Evolutionary conservation across 2,888 invertebrate genomes (phyloP), one percentile per base, ranked within the genome.

Genomic region (Pandemis heparana): DNA sequence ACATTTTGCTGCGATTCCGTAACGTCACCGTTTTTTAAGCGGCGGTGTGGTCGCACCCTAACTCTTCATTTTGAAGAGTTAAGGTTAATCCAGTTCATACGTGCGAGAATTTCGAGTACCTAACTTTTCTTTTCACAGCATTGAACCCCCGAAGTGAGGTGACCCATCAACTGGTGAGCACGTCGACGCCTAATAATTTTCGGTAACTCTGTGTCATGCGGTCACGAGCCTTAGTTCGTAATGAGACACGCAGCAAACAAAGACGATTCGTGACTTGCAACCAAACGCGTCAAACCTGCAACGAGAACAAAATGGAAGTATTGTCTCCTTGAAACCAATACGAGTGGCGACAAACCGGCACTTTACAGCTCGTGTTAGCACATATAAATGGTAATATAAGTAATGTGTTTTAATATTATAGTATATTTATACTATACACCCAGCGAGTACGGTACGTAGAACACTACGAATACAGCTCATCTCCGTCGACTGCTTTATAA

Each of bases 261-360:
- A 16, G 48, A 18, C 48, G 32, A 43, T n/a, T 62, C 71, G 71
- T 71, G 71, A 66, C 66, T 23, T n/a, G 66, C 66, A 66, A 18
- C 61, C 60, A 12, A 53, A 71, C 38, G 6, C 56, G 70, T 53
- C 38, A 60, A 53, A 32, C 43, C 38, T 56, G 62, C 53, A 62
- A 38, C 10, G 60, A n/a, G 9, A 32, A 2, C 14, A 32, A 39
- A 14, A n/a, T 12, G 53, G 14, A 38, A 6, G n/a, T 32, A 8
- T 38, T 38, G 12, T 12, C 38, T 38, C n/a, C 7, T 32, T 23
- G 39, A 60, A 60, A n/a, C 60, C n/a, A n/a, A 60, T 60, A 56
- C 23, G 23, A 32, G 23, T 56, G 23, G 12, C 56, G 23, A 12
- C 10, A 56, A 23, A 23, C 56, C 12, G 12, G 9, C 53, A 53